A percentile compares a stretch with the other conserved stretches of the same genome.
Evolutionary conservation across 2,113 vertebrate genomes (phyloP).

Genomic region (Solenodon paradoxus): DNA sequence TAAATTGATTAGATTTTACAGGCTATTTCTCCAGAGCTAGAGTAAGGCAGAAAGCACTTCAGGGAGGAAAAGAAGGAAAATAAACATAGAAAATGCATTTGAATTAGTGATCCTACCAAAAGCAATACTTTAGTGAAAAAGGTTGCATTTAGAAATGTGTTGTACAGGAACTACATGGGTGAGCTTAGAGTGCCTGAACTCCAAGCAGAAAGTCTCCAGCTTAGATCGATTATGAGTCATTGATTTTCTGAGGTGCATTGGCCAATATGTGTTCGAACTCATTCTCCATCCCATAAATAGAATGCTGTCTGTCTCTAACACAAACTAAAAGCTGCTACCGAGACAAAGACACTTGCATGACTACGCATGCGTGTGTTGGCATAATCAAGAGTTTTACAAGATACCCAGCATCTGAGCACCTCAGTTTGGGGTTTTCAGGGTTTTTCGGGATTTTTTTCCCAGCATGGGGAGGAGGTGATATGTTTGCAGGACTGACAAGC

Average conservation of each 20-base stretch:
- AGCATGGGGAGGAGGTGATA: background rate
- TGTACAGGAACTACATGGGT: background rate
- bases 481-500: conserved; percentile 26
- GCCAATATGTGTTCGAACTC: background rate
- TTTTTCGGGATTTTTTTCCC: background rate
- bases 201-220: background rate
- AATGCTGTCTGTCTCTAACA: background rate
- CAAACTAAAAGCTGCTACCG: background rate
- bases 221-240: conserved; percentile 10
- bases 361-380: accelerated
- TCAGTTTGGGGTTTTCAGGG: background rate
- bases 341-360: background rate
- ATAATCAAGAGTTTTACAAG: conserved; percentile 7
- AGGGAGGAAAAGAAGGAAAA: background rate
- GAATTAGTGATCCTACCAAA: background rate
- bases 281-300: background rate
- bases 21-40: background rate
- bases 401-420: background rate
- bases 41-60: background rate
- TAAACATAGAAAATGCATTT: background rate
- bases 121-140: background rate
- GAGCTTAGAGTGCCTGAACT: background rate
- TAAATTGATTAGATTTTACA: conserved; percentile 13
- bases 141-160: background rate
- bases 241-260: background rate